These are phyloP conservation scores for Ariolimax columbianus DNA, from an alignment of 2,888 invertebrate species.

Conservation along the genomic window DNA sequence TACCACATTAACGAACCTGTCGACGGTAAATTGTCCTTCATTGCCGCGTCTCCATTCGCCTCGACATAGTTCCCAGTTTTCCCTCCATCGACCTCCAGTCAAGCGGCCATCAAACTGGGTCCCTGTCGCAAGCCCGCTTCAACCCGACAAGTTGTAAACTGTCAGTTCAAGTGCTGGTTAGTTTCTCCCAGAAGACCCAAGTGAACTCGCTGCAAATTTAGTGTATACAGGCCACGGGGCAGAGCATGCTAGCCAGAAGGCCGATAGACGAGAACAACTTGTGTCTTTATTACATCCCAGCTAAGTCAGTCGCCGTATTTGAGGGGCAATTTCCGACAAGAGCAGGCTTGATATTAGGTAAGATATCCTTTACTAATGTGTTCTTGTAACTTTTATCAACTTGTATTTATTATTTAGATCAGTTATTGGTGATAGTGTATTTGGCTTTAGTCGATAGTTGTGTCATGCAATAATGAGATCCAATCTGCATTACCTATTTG, in stretches of 20 bases:
- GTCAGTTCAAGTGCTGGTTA: slow-evolving; percentile 21
- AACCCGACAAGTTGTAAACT: neutral
- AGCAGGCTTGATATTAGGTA: neutral
- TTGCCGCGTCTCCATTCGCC: neutral
- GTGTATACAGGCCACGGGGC: neutral
- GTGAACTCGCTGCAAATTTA: neutral
- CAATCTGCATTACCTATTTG: too few relatives aligned
- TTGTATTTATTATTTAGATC: too few relatives aligned
- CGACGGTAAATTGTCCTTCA: too few relatives aligned
- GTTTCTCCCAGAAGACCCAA: neutral
- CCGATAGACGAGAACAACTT: neutral
- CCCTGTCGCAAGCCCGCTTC: neutral
- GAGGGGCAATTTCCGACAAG: neutral
- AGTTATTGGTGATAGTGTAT: too few relatives aligned
- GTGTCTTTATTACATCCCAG: neutral
- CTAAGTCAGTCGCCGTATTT: neutral
- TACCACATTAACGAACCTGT: neutral
- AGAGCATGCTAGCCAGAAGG: neutral
- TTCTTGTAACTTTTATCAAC: neutral
- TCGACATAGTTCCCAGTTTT: neutral
- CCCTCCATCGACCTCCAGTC: neutral
- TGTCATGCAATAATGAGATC: too few relatives aligned
- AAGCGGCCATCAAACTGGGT: neutral
- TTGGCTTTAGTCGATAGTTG: too few relatives aligned
- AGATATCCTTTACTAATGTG: neutral